These are phyloP conservation scores for Chelonoidis abingdonii DNA, from an alignment of 2,113 vertebrate genomes.

Conservation along the genomic window DNA sequence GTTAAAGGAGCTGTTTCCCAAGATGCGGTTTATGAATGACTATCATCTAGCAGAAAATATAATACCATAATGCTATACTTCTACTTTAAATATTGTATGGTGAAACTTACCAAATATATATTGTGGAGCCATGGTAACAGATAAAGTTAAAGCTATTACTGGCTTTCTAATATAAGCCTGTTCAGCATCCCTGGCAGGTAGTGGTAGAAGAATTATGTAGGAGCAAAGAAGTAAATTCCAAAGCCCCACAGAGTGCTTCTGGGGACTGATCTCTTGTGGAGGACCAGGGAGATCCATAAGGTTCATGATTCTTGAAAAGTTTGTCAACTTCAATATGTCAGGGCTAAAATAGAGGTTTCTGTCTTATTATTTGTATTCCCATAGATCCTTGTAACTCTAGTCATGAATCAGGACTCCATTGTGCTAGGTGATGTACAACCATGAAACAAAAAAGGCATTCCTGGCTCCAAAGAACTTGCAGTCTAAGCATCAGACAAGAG, in stretches of 20 bases:
- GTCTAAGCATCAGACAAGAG: background rate
- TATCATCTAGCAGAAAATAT: background rate
- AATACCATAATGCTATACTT: background rate
- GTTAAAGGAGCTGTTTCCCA: background rate
- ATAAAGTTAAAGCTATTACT: background rate
- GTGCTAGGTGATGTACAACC: background rate
- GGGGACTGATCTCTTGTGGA: background rate
- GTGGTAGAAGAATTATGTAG: background rate
- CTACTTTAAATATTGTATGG: background rate
- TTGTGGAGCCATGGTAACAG: background rate
- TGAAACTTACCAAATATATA: background rate
- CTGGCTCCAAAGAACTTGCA: background rate
- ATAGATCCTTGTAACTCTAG: background rate
- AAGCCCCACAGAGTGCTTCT: background rate
- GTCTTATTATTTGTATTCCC: background rate
- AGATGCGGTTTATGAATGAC: background rate
- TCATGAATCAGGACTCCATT: background rate
- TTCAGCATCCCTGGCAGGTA: background rate
- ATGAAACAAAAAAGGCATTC: background rate
- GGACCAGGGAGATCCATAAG: background rate
- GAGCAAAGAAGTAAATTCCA: background rate
- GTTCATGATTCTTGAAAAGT: background rate
- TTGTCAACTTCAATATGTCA: constrained; percentile 25
- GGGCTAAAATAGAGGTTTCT: background rate
- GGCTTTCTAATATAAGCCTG: background rate